Conservation (phyloP, 1,140 invertebrate species). For the Hycleus cichorii region DNA sequence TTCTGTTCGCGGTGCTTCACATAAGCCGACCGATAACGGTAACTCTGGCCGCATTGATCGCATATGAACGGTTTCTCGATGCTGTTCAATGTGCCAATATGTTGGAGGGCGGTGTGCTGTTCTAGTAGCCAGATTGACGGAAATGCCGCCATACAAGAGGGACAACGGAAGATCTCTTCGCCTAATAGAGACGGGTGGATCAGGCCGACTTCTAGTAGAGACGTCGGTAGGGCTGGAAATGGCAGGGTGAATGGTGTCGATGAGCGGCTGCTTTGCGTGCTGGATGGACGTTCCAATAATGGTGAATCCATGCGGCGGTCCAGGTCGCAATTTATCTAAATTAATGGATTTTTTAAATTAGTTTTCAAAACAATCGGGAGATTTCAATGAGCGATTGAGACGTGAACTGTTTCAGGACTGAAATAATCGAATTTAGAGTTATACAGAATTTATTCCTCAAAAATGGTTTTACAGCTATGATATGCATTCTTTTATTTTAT, state of each 20-base stretch:
- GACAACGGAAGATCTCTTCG: slow-evolving; percentile 56
- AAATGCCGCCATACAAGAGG: slow-evolving; percentile 72
- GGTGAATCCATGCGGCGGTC: slow-evolving; percentile 34
- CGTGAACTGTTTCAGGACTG: background rate
- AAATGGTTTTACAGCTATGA: slow-evolving; percentile 74
- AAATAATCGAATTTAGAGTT: slow-evolving; percentile 33
- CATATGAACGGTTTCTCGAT: slow-evolving; percentile 87
- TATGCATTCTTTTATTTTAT: slow-evolving; percentile 62
- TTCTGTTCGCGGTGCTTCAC: slow-evolving; percentile 84
- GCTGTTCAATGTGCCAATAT: slow-evolving; percentile 44
- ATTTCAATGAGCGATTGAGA: background rate
- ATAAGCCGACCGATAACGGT: slow-evolving; percentile 80
- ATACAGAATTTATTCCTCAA: slow-evolving; percentile 62
- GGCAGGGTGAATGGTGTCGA: slow-evolving; percentile 44
- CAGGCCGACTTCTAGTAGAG: slow-evolving; percentile 37
- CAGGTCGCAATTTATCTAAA: slow-evolving; percentile 27
- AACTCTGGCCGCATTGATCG: slow-evolving; percentile 83
- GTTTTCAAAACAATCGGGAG: too few species aligned
- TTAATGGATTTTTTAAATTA: background rate
- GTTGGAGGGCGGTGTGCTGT: slow-evolving; percentile 70
- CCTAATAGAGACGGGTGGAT: slow-evolving; percentile 43
- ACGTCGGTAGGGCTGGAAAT: slow-evolving; percentile 32
- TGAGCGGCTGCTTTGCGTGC: slow-evolving; percentile 40
- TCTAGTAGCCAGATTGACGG: slow-evolving; percentile 75
- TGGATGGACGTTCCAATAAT: slow-evolving; percentile 32